phyloP scores from a whole-genome alignment of 92 coral and sea anemone genomes.

The Siderastrea radians region DNA sequence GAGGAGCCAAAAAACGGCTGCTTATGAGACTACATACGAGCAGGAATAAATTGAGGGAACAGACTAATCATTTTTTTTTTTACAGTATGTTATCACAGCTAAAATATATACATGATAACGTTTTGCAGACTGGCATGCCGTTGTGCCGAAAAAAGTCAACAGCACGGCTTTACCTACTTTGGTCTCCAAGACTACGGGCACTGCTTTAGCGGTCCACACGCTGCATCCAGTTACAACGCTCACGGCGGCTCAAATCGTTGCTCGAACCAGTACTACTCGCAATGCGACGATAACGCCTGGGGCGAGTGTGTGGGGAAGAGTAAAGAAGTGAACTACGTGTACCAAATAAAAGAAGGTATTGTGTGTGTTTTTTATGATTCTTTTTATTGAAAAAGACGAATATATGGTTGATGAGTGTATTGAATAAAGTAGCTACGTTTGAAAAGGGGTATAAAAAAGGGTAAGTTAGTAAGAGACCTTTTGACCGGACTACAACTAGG shows the following conservation, averaged over 20 bases:
- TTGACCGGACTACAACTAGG: no score
- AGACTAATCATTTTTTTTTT: background rate
- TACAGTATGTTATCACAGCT: no score
- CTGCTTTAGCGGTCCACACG: conserved; percentile 44
- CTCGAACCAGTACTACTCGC: conserved; percentile 13
- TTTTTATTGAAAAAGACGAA: background rate
- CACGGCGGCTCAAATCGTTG: conserved; percentile 23
- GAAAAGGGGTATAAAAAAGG: no score
- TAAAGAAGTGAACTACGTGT: conserved; percentile 22
- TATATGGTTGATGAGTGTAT: no score
- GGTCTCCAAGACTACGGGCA: conserved; percentile 47
- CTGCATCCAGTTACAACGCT: conserved; percentile 18
- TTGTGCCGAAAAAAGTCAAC: conserved; percentile 32
- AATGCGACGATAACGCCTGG: conserved; percentile 37
- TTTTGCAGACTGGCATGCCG: conserved; percentile 43
- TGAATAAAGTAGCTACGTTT: no score
- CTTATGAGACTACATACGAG: no score
- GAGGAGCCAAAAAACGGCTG: no score
- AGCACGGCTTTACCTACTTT: conserved; percentile 31
- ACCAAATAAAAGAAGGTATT: conserved; percentile 40
- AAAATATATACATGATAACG: background rate
- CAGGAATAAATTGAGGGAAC: no score
- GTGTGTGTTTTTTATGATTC: no score
- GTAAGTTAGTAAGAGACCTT: no score
- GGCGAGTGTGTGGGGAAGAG: conserved; percentile 33